phyloP scores from a whole-genome alignment of 2,113 vertebrate species.

The Chamaea fasciata region DNA sequence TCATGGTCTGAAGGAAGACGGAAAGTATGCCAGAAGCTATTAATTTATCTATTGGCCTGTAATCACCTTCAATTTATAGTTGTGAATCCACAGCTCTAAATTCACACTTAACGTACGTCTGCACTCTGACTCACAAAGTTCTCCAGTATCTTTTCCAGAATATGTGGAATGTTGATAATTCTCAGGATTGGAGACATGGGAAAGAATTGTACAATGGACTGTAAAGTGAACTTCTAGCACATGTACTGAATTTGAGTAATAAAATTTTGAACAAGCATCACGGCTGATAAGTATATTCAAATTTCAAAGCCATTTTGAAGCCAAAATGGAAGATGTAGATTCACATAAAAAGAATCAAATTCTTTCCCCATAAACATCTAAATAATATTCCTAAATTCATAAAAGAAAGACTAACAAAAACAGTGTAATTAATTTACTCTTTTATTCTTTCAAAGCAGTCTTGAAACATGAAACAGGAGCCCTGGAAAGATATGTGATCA shows the following conservation, averaged over 20 bases:
- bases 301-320: background rate
- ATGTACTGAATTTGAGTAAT: background rate
- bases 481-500: background rate
- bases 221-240: background rate
- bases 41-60: background rate
- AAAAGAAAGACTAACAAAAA: background rate
- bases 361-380: background rate
- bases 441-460: background rate
- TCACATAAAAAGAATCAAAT: background rate
- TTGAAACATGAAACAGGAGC: background rate
- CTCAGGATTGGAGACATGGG: background rate
- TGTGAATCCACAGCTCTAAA: background rate
- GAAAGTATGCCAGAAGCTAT: background rate
- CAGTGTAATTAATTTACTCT: background rate
- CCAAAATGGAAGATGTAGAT: background rate
- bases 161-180: background rate
- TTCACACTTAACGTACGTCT: fast-evolving
- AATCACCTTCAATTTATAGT: background rate
- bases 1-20: background rate
- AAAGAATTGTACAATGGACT: background rate
- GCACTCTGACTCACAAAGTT: background rate
- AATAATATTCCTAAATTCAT: background rate
- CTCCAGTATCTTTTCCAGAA: background rate
- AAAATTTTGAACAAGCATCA: background rate
- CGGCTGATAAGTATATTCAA: background rate